phyloP scores from a whole-genome alignment of 2,113 vertebrate species.

The Syrrhaptes paradoxus region DNA sequence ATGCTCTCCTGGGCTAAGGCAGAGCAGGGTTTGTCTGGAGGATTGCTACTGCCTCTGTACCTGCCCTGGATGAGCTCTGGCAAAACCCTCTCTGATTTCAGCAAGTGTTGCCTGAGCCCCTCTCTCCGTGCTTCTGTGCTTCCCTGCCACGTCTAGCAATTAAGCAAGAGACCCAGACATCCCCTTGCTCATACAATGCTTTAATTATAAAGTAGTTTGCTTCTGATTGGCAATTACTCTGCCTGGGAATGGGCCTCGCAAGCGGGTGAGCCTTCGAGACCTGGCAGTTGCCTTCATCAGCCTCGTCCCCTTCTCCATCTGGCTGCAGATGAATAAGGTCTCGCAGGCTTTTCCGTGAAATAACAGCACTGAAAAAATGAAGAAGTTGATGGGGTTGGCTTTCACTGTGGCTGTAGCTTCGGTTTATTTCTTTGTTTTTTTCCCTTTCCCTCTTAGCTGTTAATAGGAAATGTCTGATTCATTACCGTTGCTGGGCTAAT shows the following conservation, averaged over 20 bases:
- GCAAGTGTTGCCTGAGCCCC: neutral
- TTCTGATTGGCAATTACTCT: slow-evolving; percentile 52
- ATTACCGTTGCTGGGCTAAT: neutral
- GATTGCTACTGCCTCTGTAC: neutral
- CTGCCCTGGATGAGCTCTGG: neutral
- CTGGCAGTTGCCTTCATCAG: neutral
- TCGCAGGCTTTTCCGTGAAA: neutral
- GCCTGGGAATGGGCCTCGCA: neutral
- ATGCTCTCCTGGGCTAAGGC: neutral
- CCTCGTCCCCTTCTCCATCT: neutral
- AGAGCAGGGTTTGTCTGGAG: neutral
- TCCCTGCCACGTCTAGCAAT: neutral
- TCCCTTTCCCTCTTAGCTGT: neutral
- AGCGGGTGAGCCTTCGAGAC: neutral
- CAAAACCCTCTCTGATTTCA: slow-evolving; percentile 16
- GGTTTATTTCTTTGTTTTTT: neutral
- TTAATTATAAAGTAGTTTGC: slow-evolving; percentile 52
- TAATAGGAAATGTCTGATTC: neutral
- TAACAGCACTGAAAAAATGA: neutral
- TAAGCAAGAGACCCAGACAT: slow-evolving; percentile 20
- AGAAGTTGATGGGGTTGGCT: neutral
- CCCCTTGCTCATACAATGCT: slow-evolving; percentile 24
- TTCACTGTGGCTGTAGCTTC: neutral
- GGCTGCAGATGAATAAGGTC: neutral
- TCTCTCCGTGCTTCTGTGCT: neutral